Base-by-base conservation (phyloP, 2,888 invertebrate genomes). In the Calameuta pallipes region DNA sequence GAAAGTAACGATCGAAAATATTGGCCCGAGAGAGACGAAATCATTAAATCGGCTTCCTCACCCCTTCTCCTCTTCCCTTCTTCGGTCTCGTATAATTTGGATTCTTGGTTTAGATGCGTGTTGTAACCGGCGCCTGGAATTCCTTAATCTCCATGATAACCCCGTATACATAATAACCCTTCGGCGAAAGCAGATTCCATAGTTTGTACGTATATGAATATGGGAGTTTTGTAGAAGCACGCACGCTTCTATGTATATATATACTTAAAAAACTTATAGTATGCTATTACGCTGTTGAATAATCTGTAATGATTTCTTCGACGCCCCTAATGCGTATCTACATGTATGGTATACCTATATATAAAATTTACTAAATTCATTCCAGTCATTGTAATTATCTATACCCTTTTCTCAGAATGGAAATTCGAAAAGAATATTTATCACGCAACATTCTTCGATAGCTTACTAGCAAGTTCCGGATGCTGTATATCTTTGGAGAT, bases 251-350 rank as follows among this genome's bases (percentile, higher is more conserved):
- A 13, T 37, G 4, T 31, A 1, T 36, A 12, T 23, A 76, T 82
- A 82, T 84, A 84, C 80, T 82, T 83, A 84, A 81, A 71, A 78
- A 74, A 80, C 80, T 81, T 82, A 81, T 81, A 81, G 82, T 83
- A 79, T 84, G 84, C 86, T 82, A 84, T 86, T 85, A 86, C 83
- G 74, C 2, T 56, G 56, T 56, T 56, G 56, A 56, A 56, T 56
- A 56, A 56, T 56, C 56, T 15, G 23, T 56, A 56, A 56, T 56
- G 56, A 56, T 56, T 56, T 56, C 15, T 56, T 56, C 56, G 23
- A 56, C 56, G 56, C 56, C 56, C 56, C 23, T 15, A 41, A 56
- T 56, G 15, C 6, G 15, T 41, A 15, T 15, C 4, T 41, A 41
- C 6, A 23, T 6, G 6, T 37, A 6, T 23, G 13, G 13, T 9